phyloP scores from a whole-genome alignment of 2,888 invertebrate species.

The Hoplodrina ambigua region DNA sequence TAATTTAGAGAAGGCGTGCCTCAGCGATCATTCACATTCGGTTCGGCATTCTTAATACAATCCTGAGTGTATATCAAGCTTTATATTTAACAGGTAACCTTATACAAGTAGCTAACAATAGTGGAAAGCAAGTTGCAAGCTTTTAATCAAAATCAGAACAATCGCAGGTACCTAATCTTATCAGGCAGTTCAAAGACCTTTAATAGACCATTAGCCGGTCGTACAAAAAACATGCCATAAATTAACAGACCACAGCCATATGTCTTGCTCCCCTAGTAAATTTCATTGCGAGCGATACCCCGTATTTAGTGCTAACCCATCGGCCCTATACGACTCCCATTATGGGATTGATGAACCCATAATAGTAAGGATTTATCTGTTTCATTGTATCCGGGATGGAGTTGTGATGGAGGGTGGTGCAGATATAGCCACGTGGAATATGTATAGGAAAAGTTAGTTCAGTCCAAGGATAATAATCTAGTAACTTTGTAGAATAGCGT shows the following conservation, averaged over 20 bases:
- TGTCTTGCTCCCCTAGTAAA: slow-evolving; percentile 80
- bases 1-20: too few relatives aligned
- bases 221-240: slow-evolving; percentile 88
- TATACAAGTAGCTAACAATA: neutral
- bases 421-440: neutral
- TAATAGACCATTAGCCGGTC: slow-evolving; percentile 85
- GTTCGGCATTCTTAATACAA: too few relatives aligned
- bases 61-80: too few relatives aligned
- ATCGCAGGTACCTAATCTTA: slow-evolving; percentile 63
- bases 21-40: too few relatives aligned
- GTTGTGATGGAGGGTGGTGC: slow-evolving; percentile 21
- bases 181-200: slow-evolving; percentile 84
- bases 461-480: neutral
- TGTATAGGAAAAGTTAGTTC: neutral
- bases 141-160: slow-evolving; percentile 37
- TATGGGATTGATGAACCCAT: slow-evolving; percentile 67
- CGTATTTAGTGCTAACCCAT: slow-evolving; percentile 67
- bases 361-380: slow-evolving; percentile 65
- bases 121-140: neutral
- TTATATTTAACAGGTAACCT: neutral
- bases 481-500: too few relatives aligned
- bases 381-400: slow-evolving; percentile 55
- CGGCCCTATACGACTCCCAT: slow-evolving; percentile 64
- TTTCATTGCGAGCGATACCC: slow-evolving; percentile 72
- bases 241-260: slow-evolving; percentile 82